Conservation (phyloP, 2,113 vertebrate species). For the Amblyopsis rosae region DNA sequence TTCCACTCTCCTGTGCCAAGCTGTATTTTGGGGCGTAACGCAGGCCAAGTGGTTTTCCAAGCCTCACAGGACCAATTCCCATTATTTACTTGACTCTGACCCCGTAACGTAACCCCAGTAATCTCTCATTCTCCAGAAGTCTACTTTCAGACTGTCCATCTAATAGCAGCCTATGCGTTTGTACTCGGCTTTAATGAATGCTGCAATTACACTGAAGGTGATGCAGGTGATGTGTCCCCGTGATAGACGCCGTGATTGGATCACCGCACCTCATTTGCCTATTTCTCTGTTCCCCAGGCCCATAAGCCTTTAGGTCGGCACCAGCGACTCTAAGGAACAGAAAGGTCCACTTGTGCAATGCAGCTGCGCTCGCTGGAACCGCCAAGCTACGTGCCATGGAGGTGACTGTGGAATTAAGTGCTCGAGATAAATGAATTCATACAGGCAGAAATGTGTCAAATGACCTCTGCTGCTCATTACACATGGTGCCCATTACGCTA, state of each 20-base stretch:
- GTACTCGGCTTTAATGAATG: slow-evolving; percentile 71
- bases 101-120: slow-evolving; percentile 65
- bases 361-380: slow-evolving; percentile 58
- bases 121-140: slow-evolving; percentile 66
- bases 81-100: slow-evolving; percentile 78
- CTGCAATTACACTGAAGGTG: slow-evolving; percentile 73
- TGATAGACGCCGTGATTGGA: slow-evolving; percentile 70
- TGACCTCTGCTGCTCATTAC: slow-evolving; percentile 77
- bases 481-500: slow-evolving; percentile 64
- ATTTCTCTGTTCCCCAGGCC: slow-evolving; percentile 56
- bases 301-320: slow-evolving; percentile 67
- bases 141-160: slow-evolving; percentile 68
- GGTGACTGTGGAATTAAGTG: slow-evolving; percentile 75
- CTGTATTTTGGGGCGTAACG: slow-evolving; percentile 64
- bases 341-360: slow-evolving; percentile 67
- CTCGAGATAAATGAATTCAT: slow-evolving; percentile 79
- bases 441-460: slow-evolving; percentile 78
- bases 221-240: slow-evolving; percentile 67
- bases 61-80: slow-evolving; percentile 69
- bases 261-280: slow-evolving; percentile 70
- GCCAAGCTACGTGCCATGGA: slow-evolving; percentile 51
- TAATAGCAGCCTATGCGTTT: slow-evolving; percentile 71
- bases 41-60: slow-evolving; percentile 61
- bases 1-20: slow-evolving; percentile 45
- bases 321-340: slow-evolving; percentile 54